A percentile compares a stretch with the other conserved stretches of the same genome.
phyloP scores from a whole-genome alignment of 2,797 vertebrate genomes.

The Furcifer pardalis region DNA sequence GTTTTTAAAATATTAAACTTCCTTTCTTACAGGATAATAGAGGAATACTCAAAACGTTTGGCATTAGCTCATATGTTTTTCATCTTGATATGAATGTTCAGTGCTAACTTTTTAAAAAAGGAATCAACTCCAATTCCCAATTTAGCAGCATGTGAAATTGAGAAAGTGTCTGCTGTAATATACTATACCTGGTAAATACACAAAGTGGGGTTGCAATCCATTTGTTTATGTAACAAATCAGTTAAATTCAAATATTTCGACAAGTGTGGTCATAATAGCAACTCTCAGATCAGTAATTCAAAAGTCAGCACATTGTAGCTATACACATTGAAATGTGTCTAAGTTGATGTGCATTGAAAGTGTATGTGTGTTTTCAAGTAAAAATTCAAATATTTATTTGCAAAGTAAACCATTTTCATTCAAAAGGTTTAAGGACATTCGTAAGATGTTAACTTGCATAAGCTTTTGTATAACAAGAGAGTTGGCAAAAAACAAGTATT shows the following conservation, averaged over 20 bases:
- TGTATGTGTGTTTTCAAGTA: constrained; percentile 5
- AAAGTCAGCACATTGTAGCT: constrained; percentile 10
- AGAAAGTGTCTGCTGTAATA: background rate
- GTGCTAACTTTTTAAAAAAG: background rate
- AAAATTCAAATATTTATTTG: constrained; percentile 46
- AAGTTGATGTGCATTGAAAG: constrained; percentile 26
- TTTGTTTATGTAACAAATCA: constrained; percentile 62
- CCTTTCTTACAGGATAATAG: background rate
- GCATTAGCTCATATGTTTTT: background rate
- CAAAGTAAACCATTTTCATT: constrained; percentile 41
- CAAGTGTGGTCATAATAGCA: constrained; percentile 27
- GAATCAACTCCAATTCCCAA: background rate
- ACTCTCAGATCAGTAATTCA: constrained; percentile 6
- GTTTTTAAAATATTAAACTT: background rate
- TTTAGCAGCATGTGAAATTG: constrained; percentile 18
- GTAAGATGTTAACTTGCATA: background rate
- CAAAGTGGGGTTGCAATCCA: constrained; percentile 24
- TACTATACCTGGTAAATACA: background rate
- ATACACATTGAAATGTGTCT: constrained; percentile 4
- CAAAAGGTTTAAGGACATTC: constrained; percentile 3
- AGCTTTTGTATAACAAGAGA: background rate
- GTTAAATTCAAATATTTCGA: constrained; percentile 66
- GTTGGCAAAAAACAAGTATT: background rate
- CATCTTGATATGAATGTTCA: background rate
- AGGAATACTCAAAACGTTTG: too few relatives aligned